Base-by-base conservation (phyloP, 2,888 invertebrate species). In the Lasioglossum zephyrum region DNA sequence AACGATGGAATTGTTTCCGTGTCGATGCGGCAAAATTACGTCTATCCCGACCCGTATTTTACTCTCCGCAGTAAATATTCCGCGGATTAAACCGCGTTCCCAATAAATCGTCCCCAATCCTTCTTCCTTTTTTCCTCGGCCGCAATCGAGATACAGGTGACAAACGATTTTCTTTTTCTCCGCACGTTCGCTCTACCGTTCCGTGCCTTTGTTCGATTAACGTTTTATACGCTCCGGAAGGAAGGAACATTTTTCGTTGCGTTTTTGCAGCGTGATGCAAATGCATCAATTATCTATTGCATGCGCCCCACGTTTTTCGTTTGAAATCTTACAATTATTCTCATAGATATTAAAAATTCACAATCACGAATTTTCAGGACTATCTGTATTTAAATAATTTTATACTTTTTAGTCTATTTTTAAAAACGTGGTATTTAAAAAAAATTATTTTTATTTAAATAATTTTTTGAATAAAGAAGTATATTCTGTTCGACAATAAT, bases 111-210 rank as follows among this genome's bases (percentile, higher is more conserved):
- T 57, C 44, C 16, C 36, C 36, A 26, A 31, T 39, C n/a, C 13
- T 31, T 16, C 22, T 57, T 31, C 9, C 47, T 26, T 39, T 16
- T 39, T n/a, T 49, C 3, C 31, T 26, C 78, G 6, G 18, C 60
- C 60, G 60, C 22, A 31, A 82, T 75, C 70, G 79, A 72, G n/a
- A 31, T 79, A 66, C 73, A 74, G 77, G 80, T 77, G 74, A 79
- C 63, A 31, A 69, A 77, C 63, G 53, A 36, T 39, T 78, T 36
- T 60, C 73, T 69, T 53, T 78, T 44, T 49, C 70, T 60, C 41
- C 26, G n/a, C 26, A 4, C 53, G 39, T 39, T 18, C 36, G 4
- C 31, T n/a, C 16, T 60, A 16, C 31, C 69, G 31, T 31, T 66
- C 66, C 16, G 16, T 18, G 9, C 66, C 18, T 26, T 31, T 73